Percentiles rank a stretch among this genome's conserved stretches.
These are phyloP conservation scores for Yponomeuta cagnagella DNA, from an alignment of 2,888 invertebrate genomes.

Conservation along the genomic window DNA sequence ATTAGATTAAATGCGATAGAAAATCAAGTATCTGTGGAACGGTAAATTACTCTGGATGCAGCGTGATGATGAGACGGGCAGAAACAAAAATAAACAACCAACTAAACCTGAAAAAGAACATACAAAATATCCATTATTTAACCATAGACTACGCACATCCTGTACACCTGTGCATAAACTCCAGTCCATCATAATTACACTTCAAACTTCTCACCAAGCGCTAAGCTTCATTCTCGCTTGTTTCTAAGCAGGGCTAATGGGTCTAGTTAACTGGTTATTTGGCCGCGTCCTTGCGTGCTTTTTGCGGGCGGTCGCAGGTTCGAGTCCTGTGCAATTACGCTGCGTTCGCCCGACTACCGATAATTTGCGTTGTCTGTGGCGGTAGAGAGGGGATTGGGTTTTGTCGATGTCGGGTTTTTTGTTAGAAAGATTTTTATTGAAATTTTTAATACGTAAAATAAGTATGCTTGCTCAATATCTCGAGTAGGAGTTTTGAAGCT, in stretches of 20 bases:
- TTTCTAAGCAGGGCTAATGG: conserved; percentile 4
- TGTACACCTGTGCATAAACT: conserved; percentile 8
- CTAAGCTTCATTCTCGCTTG: background rate
- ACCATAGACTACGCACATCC: conserved; percentile 12
- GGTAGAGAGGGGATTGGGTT: background rate
- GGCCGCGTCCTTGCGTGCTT: conserved; percentile 59
- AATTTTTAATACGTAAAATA: background rate
- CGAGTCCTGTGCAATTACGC: conserved; percentile 51
- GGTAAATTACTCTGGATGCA: background rate
- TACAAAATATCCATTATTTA: conserved; percentile 8
- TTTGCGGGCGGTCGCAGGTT: conserved; percentile 23
- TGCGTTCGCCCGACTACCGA: conserved; percentile 38
- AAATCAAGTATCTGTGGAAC: background rate
- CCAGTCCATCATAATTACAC: conserved; percentile 4
- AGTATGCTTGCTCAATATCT: too few species aligned
- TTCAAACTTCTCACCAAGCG: background rate
- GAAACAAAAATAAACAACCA: background rate
- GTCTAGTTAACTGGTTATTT: conserved; percentile 31
- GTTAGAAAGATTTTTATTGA: background rate
- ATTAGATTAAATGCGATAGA: too few species aligned
- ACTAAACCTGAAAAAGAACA: background rate
- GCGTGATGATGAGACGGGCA: background rate
- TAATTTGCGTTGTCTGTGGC: conserved; percentile 42
- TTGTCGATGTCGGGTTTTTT: background rate
- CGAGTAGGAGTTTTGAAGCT: too few species aligned